Evolutionary conservation across 1,140 invertebrate species (phyloP).

Genomic region (Odontomachus brunneus): DNA sequence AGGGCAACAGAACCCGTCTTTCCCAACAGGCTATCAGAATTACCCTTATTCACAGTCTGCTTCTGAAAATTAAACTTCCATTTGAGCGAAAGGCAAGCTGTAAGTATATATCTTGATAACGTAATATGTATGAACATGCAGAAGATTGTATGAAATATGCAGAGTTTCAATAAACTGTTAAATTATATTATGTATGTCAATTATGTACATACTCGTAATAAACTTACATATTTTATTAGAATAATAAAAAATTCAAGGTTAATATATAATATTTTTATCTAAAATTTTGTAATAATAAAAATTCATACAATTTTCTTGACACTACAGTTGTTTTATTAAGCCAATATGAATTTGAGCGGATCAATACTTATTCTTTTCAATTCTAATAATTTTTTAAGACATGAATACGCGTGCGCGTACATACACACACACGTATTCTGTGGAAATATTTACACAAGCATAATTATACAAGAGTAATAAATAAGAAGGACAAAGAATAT

Average conservation of each 20-base stretch:
- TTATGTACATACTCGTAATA: background rate
- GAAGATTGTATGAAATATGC: slow-evolving; percentile 64
- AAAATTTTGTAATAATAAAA: slow-evolving; percentile 11
- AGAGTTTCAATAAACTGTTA: background rate
- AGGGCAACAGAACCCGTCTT: slow-evolving; percentile 83
- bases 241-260: background rate
- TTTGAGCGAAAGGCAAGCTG: slow-evolving; percentile 69
- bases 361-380: slow-evolving; percentile 16
- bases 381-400: slow-evolving; percentile 44
- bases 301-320: slow-evolving; percentile 61
- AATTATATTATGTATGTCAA: background rate
- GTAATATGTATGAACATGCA: slow-evolving; percentile 10
- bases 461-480: background rate
- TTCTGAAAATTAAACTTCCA: slow-evolving; percentile 81
- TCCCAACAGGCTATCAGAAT: slow-evolving; percentile 83
- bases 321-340: slow-evolving; percentile 61
- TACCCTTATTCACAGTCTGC: slow-evolving; percentile 83
- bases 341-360: slow-evolving; percentile 63
- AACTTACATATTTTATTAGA: background rate
- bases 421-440: slow-evolving; percentile 8
- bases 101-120: slow-evolving; percentile 70
- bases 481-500: too few species aligned
- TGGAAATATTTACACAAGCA: slow-evolving; percentile 1
- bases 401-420: background rate
- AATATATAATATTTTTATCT: background rate